These are phyloP conservation scores for Perca fluviatilis DNA, from an alignment of 2,113 vertebrate genomes.

Conservation along the genomic window DNA sequence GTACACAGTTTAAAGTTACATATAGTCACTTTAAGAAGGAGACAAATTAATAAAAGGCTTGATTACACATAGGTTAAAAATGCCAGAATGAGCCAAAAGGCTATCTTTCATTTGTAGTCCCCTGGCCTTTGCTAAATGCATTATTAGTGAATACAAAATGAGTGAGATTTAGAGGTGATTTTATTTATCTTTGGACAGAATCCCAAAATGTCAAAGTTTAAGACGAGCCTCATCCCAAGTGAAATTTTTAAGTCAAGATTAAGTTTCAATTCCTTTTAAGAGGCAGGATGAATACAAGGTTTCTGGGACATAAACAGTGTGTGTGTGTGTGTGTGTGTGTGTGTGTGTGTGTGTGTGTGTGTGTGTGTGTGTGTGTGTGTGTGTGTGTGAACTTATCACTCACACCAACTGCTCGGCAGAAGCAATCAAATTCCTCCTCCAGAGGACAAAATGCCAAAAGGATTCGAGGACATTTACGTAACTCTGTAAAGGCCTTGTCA, in stretches of 20 bases:
- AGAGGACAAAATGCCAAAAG: slow-evolving; percentile 22
- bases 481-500: slow-evolving; percentile 12
- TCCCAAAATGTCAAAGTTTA: not conserved
- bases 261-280: not conserved
- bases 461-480: slow-evolving; percentile 1
- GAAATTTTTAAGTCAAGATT: not conserved
- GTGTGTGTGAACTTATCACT: slow-evolving; percentile 10
- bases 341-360: not conserved
- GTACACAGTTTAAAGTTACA: too few relatives aligned
- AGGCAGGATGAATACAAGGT: not conserved
- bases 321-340: not conserved
- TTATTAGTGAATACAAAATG: not conserved
- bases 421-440: slow-evolving; percentile 13
- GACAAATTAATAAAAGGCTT: too few relatives aligned
- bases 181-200: not conserved
- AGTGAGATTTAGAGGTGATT: not conserved
- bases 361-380: not conserved
- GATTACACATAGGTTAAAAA: too few relatives aligned
- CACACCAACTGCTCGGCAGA: slow-evolving; percentile 25
- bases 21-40: too few relatives aligned
- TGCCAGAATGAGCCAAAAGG: too few relatives aligned
- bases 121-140: too few relatives aligned
- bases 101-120: too few relatives aligned
- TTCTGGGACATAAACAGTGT: not conserved
- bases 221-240: not conserved